A percentile compares a stretch with the other conserved stretches of the same genome.
Conservation (phyloP, 2,113 vertebrate genomes). For the Piliocolobus tephrosceles region DNA sequence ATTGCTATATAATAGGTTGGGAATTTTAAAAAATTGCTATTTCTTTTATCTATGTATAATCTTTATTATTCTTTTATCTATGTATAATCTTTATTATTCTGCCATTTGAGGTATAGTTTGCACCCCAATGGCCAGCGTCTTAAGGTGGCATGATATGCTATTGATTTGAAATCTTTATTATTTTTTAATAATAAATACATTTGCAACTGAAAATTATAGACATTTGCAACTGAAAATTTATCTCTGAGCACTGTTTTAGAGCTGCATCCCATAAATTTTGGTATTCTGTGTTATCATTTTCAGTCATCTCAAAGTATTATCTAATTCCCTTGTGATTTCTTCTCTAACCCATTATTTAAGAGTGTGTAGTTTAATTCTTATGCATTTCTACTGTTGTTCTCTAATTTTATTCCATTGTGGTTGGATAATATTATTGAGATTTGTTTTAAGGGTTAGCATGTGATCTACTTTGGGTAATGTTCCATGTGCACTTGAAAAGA, state of each 20-base stretch:
- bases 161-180: not conserved
- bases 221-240: not conserved
- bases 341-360: not conserved
- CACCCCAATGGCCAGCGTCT: not conserved
- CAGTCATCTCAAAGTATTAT: not conserved
- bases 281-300: not conserved
- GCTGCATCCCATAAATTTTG: not conserved
- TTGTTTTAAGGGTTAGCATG: not conserved
- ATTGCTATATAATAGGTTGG: too few species aligned
- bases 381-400: not conserved
- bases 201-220: not conserved
- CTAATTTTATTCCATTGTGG: not conserved
- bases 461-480: not conserved
- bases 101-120: not conserved
- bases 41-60: not conserved
- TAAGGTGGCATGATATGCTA: not conserved
- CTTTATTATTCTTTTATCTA: not conserved
- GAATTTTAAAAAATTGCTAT: not conserved
- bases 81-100: not conserved
- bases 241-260: not conserved
- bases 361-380: not conserved
- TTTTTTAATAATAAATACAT: not conserved
- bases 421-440: not conserved
- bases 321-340: not conserved
- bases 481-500: not conserved